Base-by-base conservation (phyloP, 2,888 invertebrate species). In the Microplitis deprimator region DNA sequence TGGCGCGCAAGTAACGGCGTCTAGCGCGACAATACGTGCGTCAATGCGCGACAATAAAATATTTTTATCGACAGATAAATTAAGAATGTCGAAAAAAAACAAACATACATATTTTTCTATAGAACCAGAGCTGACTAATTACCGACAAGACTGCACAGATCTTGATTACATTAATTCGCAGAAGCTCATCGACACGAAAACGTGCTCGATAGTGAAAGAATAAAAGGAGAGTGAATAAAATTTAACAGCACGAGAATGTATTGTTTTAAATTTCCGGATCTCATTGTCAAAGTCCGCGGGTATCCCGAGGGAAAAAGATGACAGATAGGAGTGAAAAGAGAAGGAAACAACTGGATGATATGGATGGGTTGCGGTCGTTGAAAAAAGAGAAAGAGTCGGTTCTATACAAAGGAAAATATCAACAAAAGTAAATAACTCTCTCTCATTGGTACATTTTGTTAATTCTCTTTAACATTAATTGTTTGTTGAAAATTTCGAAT, bases 1-100 rank as follows among this genome's bases (percentile, higher is more conserved):
- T 65, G 65, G 65, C 38, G 65, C 38, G 65, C 65, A 65, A 65
- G 29, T 65, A 65, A 65, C 65, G 65, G 29, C 29, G 29, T 50
- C 50, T 50, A 50, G 38, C 17, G 62, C 65, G 29, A 65, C 20
- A 65, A 65, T 65, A 38, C 65, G 38, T 29, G 65, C 29, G 8
- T 65, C 65, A 65, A 29, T 65, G 65, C 13, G 29, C 38, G 29
- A 29, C 65, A 29, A 65, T 65, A 29, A 65, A 65, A 29, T 65
- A 50, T 50, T 50, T 50, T 50, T 50, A 50, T 50, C 50, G 50
- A 50, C 50, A 50, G 1, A 50, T 50, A 50, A 50, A 50, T 50
- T 13, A 50, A 50, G 13, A 13, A 13, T 50, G 50, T 13, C 1
- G 4, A 50, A 50, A 50, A 50, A 50, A 50, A 13, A 50, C n/a